Evolutionary conservation across 2,113 vertebrate genomes (phyloP).

Genomic region (Bufo gargarizans): DNA sequence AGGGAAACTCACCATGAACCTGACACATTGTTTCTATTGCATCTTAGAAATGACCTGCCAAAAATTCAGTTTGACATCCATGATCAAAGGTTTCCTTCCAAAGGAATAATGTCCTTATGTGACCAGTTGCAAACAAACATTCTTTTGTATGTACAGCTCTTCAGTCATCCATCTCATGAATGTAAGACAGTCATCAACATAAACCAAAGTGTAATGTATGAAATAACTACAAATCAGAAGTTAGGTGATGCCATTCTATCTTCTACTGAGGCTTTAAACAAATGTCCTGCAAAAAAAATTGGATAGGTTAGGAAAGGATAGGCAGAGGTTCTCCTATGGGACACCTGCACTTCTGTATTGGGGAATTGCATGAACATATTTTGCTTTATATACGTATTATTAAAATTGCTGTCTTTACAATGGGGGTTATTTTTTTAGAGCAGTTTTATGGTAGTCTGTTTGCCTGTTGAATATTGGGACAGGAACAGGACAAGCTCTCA

Average conservation of each 20-base stretch:
- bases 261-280: too few relatives aligned
- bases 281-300: neutral
- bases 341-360: neutral
- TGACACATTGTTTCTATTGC: constrained; percentile 58
- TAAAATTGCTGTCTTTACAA: too few relatives aligned
- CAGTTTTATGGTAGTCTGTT: too few relatives aligned
- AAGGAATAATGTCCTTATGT: constrained; percentile 41
- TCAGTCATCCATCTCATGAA: constrained; percentile 10
- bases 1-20: constrained; percentile 58
- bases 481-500: too few relatives aligned
- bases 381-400: neutral
- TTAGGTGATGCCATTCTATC: neutral
- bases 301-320: neutral
- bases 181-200: neutral
- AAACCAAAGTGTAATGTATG: neutral
- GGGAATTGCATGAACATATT: neutral
- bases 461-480: too few relatives aligned
- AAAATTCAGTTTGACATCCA: constrained; percentile 42
- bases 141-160: neutral
- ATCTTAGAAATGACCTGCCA: constrained; percentile 52
- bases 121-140: constrained; percentile 39
- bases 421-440: too few relatives aligned
- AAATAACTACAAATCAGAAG: neutral
- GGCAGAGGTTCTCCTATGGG: neutral
- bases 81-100: constrained; percentile 34